Conservation (phyloP, 2,888 invertebrate genomes). For the Tuberolachnus salignus region DNA sequence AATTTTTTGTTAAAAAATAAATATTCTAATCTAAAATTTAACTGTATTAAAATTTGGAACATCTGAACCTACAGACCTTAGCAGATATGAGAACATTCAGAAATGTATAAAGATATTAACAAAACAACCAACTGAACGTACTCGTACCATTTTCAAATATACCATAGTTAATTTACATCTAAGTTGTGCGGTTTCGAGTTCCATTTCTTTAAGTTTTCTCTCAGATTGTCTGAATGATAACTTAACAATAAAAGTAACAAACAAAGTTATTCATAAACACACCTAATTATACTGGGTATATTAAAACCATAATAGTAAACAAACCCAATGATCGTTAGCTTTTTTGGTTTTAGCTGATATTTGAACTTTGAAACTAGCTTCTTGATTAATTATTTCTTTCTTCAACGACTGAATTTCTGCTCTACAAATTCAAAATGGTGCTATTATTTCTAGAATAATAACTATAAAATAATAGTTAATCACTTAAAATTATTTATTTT, state of each 20-base stretch:
- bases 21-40: too few relatives aligned
- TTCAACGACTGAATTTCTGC: constrained; percentile 75
- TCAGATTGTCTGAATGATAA: constrained; percentile 80
- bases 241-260: constrained; percentile 61
- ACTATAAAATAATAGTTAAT: too few relatives aligned
- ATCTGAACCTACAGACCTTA: too few relatives aligned
- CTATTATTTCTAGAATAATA: too few relatives aligned
- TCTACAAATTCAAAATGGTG: constrained; percentile 62
- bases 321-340: constrained; percentile 82
- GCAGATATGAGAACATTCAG: too few relatives aligned
- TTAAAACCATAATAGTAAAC: background rate
- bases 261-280: background rate
- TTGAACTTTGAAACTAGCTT: constrained; percentile 73
- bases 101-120: too few relatives aligned
- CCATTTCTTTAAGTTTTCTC: constrained; percentile 80
- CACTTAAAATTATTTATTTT: too few relatives aligned
- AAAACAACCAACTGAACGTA: constrained; percentile 11
- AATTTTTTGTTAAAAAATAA: too few relatives aligned
- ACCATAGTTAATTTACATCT: constrained; percentile 65
- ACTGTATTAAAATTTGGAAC: too few relatives aligned
- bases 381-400: constrained; percentile 85
- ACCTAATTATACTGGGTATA: background rate
- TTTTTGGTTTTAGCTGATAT: constrained; percentile 81
- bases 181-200: constrained; percentile 73
- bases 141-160: constrained; percentile 45